Evolutionary conservation across 2,113 vertebrate species (phyloP).

Genomic region (Narcine bancroftii): DNA sequence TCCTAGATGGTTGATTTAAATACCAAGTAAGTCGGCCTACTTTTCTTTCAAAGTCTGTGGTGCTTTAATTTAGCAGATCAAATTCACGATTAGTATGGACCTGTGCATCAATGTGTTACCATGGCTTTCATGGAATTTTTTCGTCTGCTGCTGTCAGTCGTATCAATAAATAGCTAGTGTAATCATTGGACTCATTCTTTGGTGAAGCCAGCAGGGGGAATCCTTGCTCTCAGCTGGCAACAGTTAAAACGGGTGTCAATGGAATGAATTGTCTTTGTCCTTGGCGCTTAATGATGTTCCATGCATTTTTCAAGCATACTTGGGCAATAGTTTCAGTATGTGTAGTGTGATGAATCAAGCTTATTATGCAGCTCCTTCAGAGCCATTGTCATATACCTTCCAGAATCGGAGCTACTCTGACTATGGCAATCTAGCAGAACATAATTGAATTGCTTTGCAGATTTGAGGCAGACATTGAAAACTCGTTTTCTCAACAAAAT

Average conservation of each 20-base stretch:
- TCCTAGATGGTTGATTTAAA: background rate
- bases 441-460: background rate
- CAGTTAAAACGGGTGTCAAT: background rate
- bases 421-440: background rate
- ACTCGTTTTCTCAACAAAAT: background rate
- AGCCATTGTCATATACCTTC: background rate
- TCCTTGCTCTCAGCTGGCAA: background rate
- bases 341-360: background rate
- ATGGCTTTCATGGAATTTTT: background rate
- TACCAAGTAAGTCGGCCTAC: background rate
- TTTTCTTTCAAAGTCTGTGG: background rate
- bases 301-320: background rate
- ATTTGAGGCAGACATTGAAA: background rate
- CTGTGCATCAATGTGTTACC: background rate
- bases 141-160: background rate
- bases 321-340: background rate
- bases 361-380: background rate
- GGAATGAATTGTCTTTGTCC: background rate
- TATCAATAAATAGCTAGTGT: background rate
- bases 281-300: background rate
- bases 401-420: background rate
- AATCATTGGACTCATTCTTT: background rate
- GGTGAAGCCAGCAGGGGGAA: slow-evolving; percentile 11
- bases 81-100: background rate
- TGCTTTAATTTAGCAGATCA: slow-evolving; percentile 11